Percentiles rank a stretch among this genome's conserved stretches.
Conservation (phyloP, 2,888 invertebrate species). For the Frankliniella intonsa region DNA sequence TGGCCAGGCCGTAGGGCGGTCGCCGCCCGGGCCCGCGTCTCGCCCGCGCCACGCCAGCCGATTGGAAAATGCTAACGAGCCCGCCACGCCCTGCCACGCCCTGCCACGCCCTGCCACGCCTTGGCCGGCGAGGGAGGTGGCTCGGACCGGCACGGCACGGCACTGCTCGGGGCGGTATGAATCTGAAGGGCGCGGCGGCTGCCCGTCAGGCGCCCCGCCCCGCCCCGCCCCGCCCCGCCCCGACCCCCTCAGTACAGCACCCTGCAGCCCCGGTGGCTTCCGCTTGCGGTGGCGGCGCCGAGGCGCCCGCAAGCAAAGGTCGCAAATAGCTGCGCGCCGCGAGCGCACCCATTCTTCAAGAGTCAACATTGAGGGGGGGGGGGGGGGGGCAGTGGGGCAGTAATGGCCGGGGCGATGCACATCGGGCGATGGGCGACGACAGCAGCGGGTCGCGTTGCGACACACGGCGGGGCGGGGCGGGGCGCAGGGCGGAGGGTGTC, state of each 20-base stretch:
- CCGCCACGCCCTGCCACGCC: neutral
- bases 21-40: no score
- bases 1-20: no score
- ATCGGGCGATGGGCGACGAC: neutral
- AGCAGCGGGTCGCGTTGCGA: neutral
- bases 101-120: neutral
- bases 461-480: neutral
- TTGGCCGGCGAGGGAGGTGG: neutral
- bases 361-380: neutral
- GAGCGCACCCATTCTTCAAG: slow-evolving; percentile 10
- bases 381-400: neutral
- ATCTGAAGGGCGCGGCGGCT: neutral
- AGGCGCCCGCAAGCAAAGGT: neutral
- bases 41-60: no score
- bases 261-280: neutral
- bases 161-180: no score
- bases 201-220: neutral
- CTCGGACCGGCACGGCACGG: no score
- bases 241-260: neutral
- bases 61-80: no score
- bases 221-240: neutral
- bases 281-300: no score
- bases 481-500: neutral
- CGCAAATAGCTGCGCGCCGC: slow-evolving; percentile 7
- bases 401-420: neutral